These are phyloP conservation scores for Phrynosoma platyrhinos DNA, from an alignment of 2,113 vertebrate species.

Conservation along the genomic window DNA sequence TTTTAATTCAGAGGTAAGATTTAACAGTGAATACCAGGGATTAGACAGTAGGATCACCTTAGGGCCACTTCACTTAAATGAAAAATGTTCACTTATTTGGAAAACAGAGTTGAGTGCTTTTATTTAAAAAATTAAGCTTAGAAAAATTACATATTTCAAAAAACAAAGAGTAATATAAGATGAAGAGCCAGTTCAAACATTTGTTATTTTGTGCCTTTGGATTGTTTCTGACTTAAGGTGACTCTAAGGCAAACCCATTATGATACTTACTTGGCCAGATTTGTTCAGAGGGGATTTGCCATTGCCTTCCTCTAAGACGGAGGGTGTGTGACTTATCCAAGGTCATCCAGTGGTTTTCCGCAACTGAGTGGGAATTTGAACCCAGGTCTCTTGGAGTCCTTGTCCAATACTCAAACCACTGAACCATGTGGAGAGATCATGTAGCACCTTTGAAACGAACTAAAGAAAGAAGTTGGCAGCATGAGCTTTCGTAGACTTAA, in stretches of 20 bases:
- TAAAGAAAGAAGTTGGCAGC: too few species aligned
- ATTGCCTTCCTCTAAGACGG: neutral
- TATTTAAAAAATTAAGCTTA: neutral
- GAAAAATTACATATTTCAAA: neutral
- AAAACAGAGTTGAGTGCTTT: slow-evolving; percentile 43
- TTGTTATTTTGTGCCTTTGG: neutral
- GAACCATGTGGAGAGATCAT: too few species aligned
- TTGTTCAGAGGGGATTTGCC: neutral
- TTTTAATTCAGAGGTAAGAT: slow-evolving; percentile 29
- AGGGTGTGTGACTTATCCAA: too few species aligned
- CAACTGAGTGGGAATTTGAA: too few species aligned
- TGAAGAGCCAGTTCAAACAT: neutral
- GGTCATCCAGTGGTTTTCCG: too few species aligned
- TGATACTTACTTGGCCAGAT: neutral
- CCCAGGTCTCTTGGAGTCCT: too few species aligned
- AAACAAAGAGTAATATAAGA: neutral
- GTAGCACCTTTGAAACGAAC: too few species aligned
- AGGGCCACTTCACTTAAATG: slow-evolving; percentile 9
- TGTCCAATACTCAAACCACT: too few species aligned
- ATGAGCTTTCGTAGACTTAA: too few species aligned
- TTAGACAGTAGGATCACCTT: slow-evolving; percentile 19
- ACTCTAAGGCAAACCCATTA: too few species aligned
- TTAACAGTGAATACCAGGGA: slow-evolving; percentile 29
- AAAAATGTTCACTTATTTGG: slow-evolving; percentile 3
- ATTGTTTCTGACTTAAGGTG: neutral